Percentiles rank a stretch among this genome's conserved stretches.
Evolutionary conservation across 2,113 vertebrate genomes (phyloP).

Genomic region (Bothrops jararaca): DNA sequence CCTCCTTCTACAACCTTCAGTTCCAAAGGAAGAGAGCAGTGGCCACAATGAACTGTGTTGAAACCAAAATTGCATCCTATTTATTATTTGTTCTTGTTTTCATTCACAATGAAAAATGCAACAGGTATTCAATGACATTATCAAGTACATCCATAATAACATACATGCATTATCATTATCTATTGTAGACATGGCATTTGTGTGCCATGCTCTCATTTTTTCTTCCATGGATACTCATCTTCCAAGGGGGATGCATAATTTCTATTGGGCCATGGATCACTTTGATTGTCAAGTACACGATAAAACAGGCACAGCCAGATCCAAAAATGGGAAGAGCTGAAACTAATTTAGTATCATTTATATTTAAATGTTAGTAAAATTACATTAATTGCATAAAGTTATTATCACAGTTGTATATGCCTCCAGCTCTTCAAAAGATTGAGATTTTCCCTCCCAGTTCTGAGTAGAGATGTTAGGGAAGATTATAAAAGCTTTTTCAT

Average conservation of each 20-base stretch:
- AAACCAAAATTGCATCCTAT: not conserved
- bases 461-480: not conserved
- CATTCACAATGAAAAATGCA: not conserved
- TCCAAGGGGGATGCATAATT: not conserved
- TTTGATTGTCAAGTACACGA: not conserved
- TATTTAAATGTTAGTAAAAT: not conserved
- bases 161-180: not conserved
- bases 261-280: not conserved
- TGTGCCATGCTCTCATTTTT: not conserved
- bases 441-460: not conserved
- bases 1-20: not conserved
- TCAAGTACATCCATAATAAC: not conserved
- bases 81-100: not conserved
- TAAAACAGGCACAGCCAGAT: not conserved
- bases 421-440: not conserved
- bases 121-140: not conserved
- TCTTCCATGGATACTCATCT: not conserved
- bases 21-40: not conserved
- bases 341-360: not conserved
- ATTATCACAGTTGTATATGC: not conserved
- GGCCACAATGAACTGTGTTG: not conserved
- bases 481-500: not conserved
- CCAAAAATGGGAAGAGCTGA: not conserved
- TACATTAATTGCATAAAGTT: not conserved
- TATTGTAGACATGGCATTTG: not conserved